Evolutionary conservation across 2,113 vertebrate species (phyloP), one percentile per base, ranked within the genome.

Genomic region (Patagioenas fasciata): DNA sequence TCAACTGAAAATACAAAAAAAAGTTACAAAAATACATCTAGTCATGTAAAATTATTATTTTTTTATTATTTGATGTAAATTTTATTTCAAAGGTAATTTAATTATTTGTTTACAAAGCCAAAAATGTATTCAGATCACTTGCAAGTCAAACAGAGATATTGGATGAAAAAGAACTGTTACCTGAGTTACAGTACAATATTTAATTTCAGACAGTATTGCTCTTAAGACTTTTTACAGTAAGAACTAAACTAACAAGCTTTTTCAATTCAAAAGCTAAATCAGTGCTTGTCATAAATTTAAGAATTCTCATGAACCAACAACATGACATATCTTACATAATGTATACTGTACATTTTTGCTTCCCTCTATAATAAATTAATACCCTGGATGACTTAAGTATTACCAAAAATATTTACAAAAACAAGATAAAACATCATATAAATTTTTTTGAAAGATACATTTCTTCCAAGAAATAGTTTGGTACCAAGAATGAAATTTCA

Each of bases 171-270:
- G 60, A 93, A 91, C 86, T 62, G 73, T 94, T 62, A 97, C 74
- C 2, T 98, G 98, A 98, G 98, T 97, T 97, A 97, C 96, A 97
- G 97, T 96, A 86, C 96, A 97, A 89, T 94, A 95, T 92, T 96
- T 90, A 73, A 97, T 92, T 96, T 96, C 85, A 95, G 85, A 97
- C 61, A 96, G 94, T 98, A 98, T 96, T 97, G 95, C 97, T 97
- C 92, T 94, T 72, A 96, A 95, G 95, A 97, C 80, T 72, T 95
- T 93, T 96, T 95, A 97, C 77, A 97, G 86, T 96, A 97, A 97
- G 97, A 98, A 93, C 97, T 31, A 96, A 97, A 78, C 97, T 31
- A 96, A 97, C 73, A 97, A 91, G 65, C 65, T 89, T 97, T 53
- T 92, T 93, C 57, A 90, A 84, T 81, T 83, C 79, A 97, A 95